Conservation (phyloP, 2,797 vertebrate species). For the Bucorvus abyssinicus region DNA sequence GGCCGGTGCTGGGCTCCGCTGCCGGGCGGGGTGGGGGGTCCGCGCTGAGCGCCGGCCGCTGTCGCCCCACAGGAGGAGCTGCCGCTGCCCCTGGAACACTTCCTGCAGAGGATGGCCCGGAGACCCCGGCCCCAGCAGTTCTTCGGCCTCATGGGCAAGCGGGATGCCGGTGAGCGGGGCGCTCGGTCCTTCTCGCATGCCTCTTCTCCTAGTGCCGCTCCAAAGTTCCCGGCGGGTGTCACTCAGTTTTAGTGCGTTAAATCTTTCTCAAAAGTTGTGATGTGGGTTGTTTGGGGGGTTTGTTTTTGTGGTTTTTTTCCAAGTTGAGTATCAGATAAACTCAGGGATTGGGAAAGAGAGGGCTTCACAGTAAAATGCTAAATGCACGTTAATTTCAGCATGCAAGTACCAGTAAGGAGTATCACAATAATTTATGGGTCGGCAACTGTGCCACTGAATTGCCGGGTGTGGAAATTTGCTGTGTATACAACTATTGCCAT, state of each 20-base stretch:
- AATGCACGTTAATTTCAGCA: background rate
- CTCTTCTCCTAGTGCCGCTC: background rate
- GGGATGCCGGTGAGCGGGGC: slow-evolving; percentile 81
- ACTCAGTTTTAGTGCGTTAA: accelerated
- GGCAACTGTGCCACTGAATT: accelerated
- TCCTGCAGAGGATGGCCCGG: slow-evolving; percentile 90
- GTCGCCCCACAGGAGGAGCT: slow-evolving; percentile 81
- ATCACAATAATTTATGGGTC: accelerated
- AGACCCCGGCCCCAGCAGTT: slow-evolving; percentile 94
- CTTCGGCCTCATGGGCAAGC: slow-evolving; percentile 95
- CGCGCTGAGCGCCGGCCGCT: background rate
- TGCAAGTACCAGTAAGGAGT: accelerated
- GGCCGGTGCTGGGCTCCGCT: accelerated
- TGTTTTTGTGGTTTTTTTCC: background rate
- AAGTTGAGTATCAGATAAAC: background rate
- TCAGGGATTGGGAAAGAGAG: background rate
- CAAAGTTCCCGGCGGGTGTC: accelerated
- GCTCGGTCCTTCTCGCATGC: too few species aligned
- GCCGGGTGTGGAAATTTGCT: background rate
- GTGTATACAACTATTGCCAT: background rate
- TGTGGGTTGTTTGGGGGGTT: background rate
- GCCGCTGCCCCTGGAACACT: slow-evolving; percentile 85
- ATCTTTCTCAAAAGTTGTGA: background rate
- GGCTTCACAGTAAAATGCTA: background rate
- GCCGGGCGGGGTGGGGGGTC: background rate